Evolutionary conservation across 1,140 invertebrate species (phyloP), one percentile per base, ranked within the genome.

Genomic region (Leptinotarsa defecta): DNA sequence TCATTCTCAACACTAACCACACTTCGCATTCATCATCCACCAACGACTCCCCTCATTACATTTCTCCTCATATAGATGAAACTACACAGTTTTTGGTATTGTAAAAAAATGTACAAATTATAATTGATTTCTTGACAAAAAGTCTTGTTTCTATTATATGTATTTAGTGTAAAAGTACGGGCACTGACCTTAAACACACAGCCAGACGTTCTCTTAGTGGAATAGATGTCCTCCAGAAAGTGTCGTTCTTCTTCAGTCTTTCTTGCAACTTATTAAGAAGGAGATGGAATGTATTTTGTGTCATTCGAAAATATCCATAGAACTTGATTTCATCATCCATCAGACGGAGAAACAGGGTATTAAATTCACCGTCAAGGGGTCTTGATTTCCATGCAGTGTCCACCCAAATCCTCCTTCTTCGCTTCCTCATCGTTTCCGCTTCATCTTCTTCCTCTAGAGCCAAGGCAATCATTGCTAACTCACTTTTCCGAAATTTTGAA

Each of bases 91-190:
- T 34, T 8, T 34, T 34, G 3, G 34, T 8, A 8, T 34, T 34
- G 1, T 34, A 34, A 34, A 34, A 34, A 34, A 2, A 3, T 3
- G 2, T 34, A 34, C 27, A 34, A 8, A 6, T 34, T 8, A 34
- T 8, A 34, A 34, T 34, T 34, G 27, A 8, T 34, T 34, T 34
- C 2, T 34, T 11, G 8, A 34, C 34, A 34, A 34, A 8, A 34
- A 49, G 5, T 61, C 3, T 15, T 49, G 57, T 52, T 22, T 72
- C 4, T 20, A 49, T 13, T 62, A 43, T 68, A 19, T 61, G 8
- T 74, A 78, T 69, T 69, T 79, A 77, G 69, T 76, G 75, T n/a
- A 79, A 79, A 73, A 73, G 77, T 61, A 75, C 73, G 57, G 76
- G 76, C 67, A 79, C 8, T 6, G 5, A 27, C 27, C 71, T 64